Evolutionary conservation across 2,797 vertebrate species (phyloP).

Genomic region (Clarias fuscus): DNA sequence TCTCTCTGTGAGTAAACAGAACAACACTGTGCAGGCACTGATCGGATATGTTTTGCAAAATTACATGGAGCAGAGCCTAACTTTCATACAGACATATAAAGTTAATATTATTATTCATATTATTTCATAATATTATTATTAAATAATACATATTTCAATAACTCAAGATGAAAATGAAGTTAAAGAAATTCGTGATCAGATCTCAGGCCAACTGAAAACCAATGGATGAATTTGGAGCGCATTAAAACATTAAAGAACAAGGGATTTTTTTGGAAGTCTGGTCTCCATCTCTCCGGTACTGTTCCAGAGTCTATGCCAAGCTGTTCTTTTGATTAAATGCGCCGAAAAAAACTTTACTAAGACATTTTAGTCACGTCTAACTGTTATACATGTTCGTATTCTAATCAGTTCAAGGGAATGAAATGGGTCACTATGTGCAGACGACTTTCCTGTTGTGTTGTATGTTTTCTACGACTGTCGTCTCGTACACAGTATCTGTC

Average conservation of each 20-base stretch:
- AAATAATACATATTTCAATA: not conserved
- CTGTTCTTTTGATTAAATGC: not conserved
- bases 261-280: not conserved
- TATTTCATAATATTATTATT: no score
- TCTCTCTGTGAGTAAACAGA: conserved; percentile 33
- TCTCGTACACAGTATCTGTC: not conserved
- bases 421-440: not conserved
- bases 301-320: not conserved
- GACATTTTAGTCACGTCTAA: not conserved
- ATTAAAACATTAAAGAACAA: not conserved
- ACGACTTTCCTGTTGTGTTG: not conserved
- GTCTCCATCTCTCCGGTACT: not conserved
- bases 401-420: not conserved
- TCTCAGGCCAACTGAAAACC: not conserved
- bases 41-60: conserved; percentile 14
- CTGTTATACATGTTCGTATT: not conserved
- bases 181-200: not conserved
- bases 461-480: not conserved
- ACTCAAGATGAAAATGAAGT: not conserved
- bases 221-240: not conserved
- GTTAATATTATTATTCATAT: no score
- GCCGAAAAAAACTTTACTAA: not conserved
- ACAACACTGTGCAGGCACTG: not conserved
- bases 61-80: not conserved
- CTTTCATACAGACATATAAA: not conserved